Conservation (phyloP, 2,113 vertebrate species). For the Nothobranchius furzeri region DNA sequence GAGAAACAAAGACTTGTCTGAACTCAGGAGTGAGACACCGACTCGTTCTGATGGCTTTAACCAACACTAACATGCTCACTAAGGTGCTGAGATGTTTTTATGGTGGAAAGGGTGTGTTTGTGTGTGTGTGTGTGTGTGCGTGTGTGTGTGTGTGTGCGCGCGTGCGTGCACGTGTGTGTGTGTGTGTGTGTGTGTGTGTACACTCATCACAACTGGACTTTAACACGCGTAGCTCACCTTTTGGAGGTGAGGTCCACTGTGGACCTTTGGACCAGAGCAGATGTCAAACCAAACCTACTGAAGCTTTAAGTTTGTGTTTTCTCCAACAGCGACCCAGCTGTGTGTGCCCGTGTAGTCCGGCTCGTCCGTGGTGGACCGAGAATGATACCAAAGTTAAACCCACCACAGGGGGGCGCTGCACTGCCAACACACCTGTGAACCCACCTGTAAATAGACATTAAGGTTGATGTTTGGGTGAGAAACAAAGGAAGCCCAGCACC, state of each 20-base stretch:
- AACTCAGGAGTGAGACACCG: constrained; percentile 71
- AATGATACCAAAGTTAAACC: constrained; percentile 79
- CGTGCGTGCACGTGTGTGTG: too few relatives aligned
- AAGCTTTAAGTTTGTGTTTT: constrained; percentile 7
- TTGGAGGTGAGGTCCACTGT: constrained; percentile 12
- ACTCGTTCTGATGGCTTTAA: constrained; percentile 62
- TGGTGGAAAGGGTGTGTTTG: constrained; percentile 33
- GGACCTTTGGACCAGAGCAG: constrained; percentile 9
- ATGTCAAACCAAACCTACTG: neutral
- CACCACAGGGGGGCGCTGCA: constrained; percentile 51
- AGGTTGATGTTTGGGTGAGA: constrained; percentile 53
- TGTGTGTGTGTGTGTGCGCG: too few relatives aligned
- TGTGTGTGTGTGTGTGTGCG: neutral
- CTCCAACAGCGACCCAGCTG: constrained; percentile 48
- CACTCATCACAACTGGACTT: constrained; percentile 39
- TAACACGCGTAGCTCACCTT: neutral
- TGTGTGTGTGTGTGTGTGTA: constrained; percentile 5
- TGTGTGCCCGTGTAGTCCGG: constrained; percentile 56
- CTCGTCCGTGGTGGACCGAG: constrained; percentile 61
- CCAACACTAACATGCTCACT: constrained; percentile 15
- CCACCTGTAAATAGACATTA: constrained; percentile 73
- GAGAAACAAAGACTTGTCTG: constrained; percentile 51
- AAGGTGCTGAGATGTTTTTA: constrained; percentile 11
- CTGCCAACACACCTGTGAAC: constrained; percentile 46
- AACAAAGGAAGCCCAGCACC: constrained; percentile 42